Evolutionary conservation across 2,888 invertebrate genomes (phyloP).

Genomic region (Phortica okadai): DNA sequence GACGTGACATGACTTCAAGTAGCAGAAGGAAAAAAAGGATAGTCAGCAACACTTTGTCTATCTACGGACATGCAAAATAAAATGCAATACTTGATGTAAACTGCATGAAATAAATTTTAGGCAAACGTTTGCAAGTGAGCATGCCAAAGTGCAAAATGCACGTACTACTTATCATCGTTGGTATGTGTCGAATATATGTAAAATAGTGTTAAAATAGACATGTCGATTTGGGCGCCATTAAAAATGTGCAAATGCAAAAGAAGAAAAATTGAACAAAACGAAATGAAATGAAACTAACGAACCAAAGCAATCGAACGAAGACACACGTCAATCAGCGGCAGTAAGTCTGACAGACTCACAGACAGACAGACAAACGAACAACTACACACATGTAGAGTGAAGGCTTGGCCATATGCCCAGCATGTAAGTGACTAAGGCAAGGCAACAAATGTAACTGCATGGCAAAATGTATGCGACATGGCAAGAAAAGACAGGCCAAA

Average conservation of each 20-base stretch:
- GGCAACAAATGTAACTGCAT: no score
- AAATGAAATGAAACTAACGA: constrained; percentile 64
- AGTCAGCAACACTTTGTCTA: constrained; percentile 35
- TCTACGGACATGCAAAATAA: constrained; percentile 61
- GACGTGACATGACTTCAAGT: background rate
- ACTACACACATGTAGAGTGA: background rate
- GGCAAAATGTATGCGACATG: no score
- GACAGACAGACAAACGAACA: background rate
- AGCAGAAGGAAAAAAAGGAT: background rate
- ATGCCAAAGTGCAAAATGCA: constrained; percentile 52
- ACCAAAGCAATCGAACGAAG: constrained; percentile 65
- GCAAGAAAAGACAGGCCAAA: no score
- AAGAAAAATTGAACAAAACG: background rate
- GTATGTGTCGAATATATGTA: background rate
- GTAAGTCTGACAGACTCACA: constrained; percentile 30
- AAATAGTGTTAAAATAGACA: constrained; percentile 7
- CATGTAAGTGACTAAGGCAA: no score
- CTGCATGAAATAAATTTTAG: constrained; percentile 63
- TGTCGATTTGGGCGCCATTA: background rate
- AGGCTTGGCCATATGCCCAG: background rate
- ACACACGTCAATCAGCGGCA: constrained; percentile 50
- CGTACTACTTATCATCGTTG: constrained; percentile 11
- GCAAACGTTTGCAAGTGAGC: constrained; percentile 63
- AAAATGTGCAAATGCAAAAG: background rate
- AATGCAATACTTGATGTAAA: constrained; percentile 64